Percentiles rank a stretch among this genome's conserved stretches.
phyloP scores from a whole-genome alignment of 1,140 invertebrate genomes.

The Philotrypesis tridentata region DNA sequence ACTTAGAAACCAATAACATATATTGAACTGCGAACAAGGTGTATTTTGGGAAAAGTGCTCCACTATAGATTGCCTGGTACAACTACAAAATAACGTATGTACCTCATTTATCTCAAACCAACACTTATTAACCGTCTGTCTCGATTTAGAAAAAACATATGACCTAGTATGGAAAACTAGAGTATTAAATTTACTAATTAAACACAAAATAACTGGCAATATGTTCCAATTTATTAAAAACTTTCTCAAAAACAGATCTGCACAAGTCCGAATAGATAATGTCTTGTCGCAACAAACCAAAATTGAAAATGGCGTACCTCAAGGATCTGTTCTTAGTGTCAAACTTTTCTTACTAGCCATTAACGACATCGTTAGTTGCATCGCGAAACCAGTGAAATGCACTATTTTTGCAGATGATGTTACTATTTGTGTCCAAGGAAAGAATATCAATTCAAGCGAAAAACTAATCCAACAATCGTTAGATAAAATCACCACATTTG shows the following conservation, averaged over 20 bases:
- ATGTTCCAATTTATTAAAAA: constrained; percentile 44
- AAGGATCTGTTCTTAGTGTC: constrained; percentile 6
- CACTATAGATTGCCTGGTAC: constrained; percentile 47
- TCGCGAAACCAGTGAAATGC: not conserved
- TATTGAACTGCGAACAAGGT: constrained; percentile 41
- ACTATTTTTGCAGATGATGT: too few species aligned
- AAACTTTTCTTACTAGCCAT: not conserved
- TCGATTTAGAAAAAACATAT: too few species aligned
- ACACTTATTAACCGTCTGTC: constrained; percentile 49
- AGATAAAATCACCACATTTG: not conserved
- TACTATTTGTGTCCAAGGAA: not conserved
- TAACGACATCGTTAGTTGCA: not conserved
- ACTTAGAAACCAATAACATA: constrained; percentile 49
- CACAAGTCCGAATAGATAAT: constrained; percentile 7
- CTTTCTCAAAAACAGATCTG: constrained; percentile 42
- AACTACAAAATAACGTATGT: constrained; percentile 46
- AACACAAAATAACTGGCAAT: constrained; percentile 43
- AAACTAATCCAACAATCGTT: constrained; percentile 6
- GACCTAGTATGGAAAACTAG: constrained; percentile 48
- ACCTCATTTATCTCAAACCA: constrained; percentile 51
- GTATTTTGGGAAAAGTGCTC: constrained; percentile 50
- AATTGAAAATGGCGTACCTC: constrained; percentile 2
- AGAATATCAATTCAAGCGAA: constrained; percentile 12
- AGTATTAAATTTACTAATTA: constrained; percentile 31
- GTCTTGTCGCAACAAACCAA: not conserved